Evolutionary conservation across 2,888 invertebrate genomes (phyloP).

Genomic region (Leptinotarsa tumamoca): DNA sequence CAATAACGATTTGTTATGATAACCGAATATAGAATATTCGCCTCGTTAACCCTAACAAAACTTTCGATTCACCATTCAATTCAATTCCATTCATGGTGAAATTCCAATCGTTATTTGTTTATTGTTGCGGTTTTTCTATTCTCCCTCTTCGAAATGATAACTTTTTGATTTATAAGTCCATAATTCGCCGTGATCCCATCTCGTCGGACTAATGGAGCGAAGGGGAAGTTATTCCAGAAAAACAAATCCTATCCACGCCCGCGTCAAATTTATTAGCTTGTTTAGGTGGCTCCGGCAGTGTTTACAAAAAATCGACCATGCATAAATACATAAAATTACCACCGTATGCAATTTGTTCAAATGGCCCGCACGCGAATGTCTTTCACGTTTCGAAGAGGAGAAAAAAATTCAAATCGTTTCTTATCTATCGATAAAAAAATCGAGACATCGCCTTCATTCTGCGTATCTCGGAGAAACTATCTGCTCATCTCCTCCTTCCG

Average conservation of each 20-base stretch:
- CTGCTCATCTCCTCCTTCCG: not conserved
- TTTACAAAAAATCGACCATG: slow-evolving; percentile 30
- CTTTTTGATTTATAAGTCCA: slow-evolving; percentile 33
- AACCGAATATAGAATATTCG: not conserved
- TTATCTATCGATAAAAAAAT: not conserved
- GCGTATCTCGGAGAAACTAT: not conserved
- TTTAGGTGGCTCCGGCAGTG: slow-evolving; percentile 32
- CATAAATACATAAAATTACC: slow-evolving; percentile 33
- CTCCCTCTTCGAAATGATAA: slow-evolving; percentile 27
- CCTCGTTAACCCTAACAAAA: not conserved
- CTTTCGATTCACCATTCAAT: not conserved
- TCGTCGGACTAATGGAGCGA: slow-evolving; percentile 21
- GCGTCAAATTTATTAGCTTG: slow-evolving; percentile 33
- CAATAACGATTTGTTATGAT: not conserved
- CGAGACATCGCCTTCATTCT: not conserved
- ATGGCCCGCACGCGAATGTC: not conserved
- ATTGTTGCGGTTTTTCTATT: slow-evolving; percentile 25
- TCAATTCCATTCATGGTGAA: not conserved
- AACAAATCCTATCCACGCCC: slow-evolving; percentile 26
- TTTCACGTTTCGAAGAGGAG: not conserved
- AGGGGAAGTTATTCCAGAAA: slow-evolving; percentile 21
- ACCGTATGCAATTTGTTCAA: not conserved
- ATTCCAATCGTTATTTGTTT: slow-evolving; percentile 1
- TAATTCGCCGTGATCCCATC: slow-evolving; percentile 26
- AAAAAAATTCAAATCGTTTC: not conserved